Percentiles rank a stretch among this genome's conserved stretches.
These are phyloP conservation scores for Machimus atricapillus DNA, from an alignment of 2,888 invertebrate species.

Conservation along the genomic window DNA sequence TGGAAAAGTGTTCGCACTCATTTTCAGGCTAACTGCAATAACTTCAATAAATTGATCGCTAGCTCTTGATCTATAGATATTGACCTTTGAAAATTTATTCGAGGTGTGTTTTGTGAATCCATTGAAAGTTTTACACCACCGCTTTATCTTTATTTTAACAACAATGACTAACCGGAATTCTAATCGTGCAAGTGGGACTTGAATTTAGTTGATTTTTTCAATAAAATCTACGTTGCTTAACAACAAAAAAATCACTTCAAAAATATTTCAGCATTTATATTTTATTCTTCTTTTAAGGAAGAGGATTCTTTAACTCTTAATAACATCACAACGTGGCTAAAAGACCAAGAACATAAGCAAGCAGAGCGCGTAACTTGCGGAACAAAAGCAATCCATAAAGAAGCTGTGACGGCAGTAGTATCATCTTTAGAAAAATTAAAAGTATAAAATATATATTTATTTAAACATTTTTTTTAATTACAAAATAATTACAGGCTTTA, in stretches of 20 bases:
- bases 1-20: too few species aligned
- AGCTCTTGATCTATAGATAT: too few species aligned
- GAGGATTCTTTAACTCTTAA: constrained; percentile 53
- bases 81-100: too few species aligned
- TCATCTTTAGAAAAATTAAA: constrained; percentile 60
- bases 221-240: too few species aligned
- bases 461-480: constrained; percentile 48
- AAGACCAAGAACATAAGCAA: constrained; percentile 70
- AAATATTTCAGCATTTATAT: background rate
- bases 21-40: too few species aligned
- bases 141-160: too few species aligned
- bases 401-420: constrained; percentile 64
- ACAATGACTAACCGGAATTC: too few species aligned
- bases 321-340: constrained; percentile 73
- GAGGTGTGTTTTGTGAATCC: too few species aligned
- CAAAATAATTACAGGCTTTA: constrained; percentile 49
- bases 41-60: too few species aligned
- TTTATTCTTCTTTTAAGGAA: background rate
- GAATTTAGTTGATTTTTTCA: too few species aligned
- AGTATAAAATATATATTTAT: constrained; percentile 51
- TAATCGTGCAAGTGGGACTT: too few species aligned
- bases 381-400: constrained; percentile 74
- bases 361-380: constrained; percentile 74
- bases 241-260: background rate
- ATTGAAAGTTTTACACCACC: too few species aligned